Conservation (phyloP, 2,888 invertebrate species). For the Dryobotodes eremita region DNA sequence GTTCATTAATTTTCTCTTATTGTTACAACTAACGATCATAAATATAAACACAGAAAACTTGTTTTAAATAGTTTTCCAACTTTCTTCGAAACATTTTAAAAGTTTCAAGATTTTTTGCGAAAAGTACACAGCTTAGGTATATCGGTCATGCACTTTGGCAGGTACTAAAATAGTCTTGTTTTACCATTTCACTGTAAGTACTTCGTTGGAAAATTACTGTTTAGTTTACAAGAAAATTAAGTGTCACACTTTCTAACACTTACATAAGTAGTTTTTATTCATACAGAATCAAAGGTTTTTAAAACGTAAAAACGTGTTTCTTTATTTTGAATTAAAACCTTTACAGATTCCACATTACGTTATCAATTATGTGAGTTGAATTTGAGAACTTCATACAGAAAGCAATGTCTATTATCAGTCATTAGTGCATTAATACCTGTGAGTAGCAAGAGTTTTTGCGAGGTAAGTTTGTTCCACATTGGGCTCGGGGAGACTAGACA, state of each 20-base stretch:
- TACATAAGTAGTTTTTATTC: constrained; percentile 1
- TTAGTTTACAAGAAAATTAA: constrained; percentile 17
- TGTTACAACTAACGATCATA: constrained; percentile 21
- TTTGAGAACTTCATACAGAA: neutral
- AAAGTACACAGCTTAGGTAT: neutral
- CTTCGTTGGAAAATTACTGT: neutral
- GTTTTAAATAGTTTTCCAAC: constrained; percentile 27
- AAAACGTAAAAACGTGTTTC: neutral
- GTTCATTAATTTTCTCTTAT: constrained; percentile 18
- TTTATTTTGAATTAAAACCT: constrained; percentile 1
- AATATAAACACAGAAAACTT: constrained; percentile 30
- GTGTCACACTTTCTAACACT: constrained; percentile 21
- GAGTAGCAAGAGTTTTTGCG: constrained; percentile 61
- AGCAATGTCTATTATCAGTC: constrained; percentile 8
- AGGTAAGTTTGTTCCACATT: constrained; percentile 72
- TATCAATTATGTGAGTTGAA: neutral
- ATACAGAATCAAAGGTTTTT: neutral
- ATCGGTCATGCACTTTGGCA: neutral
- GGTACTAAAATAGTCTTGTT: neutral
- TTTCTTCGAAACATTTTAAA: constrained; percentile 19
- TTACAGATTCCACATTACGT: neutral
- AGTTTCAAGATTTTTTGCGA: constrained; percentile 16
- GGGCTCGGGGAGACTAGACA: constrained; percentile 75
- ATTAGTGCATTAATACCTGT: constrained; percentile 36
- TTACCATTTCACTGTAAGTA: neutral